Percentiles rank a stretch among this genome's conserved stretches.
Evolutionary conservation across 2,113 vertebrate species (phyloP).

Genomic region (Dinomys branickii): DNA sequence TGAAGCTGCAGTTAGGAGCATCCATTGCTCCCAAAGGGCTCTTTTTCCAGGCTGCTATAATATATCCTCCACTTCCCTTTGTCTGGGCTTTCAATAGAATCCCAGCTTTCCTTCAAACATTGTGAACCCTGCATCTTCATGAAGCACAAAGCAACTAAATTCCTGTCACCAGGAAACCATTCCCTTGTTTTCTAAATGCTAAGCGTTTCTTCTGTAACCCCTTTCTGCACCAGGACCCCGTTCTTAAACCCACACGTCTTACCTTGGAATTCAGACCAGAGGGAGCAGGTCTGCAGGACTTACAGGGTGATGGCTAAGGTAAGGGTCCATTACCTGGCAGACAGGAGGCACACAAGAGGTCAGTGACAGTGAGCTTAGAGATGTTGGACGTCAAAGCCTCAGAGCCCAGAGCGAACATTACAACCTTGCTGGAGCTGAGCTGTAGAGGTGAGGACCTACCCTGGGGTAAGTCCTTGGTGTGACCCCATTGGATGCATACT

Average conservation of each 20-base stretch:
- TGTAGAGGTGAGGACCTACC: background rate
- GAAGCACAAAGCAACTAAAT: background rate
- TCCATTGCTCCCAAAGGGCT: fast-evolving
- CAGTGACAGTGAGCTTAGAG: background rate
- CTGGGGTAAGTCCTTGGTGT: too few relatives aligned
- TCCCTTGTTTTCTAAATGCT: too few relatives aligned
- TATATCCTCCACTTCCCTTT: background rate
- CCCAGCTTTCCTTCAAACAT: background rate
- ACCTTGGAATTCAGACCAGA: background rate
- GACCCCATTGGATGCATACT: background rate
- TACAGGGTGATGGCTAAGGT: background rate
- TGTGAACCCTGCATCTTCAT: background rate
- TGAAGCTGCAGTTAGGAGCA: fast-evolving
- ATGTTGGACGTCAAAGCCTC: background rate
- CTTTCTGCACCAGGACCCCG: background rate
- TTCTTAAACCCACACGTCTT: background rate
- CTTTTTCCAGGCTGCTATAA: background rate
- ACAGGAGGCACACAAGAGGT: background rate
- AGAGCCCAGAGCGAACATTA: background rate
- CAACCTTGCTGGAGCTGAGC: background rate
- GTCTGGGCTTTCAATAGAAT: background rate
- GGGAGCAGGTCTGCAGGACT: background rate
- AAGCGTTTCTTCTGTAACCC: background rate
- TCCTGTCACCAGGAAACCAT: background rate
- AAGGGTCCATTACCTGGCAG: background rate